Evolutionary conservation across 2,113 vertebrate species (phyloP).

Genomic region (Lamprologus lemairii): DNA sequence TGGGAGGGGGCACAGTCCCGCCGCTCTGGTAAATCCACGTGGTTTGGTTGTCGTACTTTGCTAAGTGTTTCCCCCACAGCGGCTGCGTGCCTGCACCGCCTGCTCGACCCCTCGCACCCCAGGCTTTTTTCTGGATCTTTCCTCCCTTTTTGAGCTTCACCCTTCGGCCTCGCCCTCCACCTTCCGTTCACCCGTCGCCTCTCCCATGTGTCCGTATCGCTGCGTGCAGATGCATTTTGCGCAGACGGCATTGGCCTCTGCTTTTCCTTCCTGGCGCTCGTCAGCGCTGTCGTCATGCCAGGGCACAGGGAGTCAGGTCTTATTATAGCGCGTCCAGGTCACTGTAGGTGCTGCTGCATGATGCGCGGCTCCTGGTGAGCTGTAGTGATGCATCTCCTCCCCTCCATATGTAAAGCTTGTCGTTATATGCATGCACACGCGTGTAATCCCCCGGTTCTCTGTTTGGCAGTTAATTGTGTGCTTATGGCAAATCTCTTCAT

Average conservation of each 20-base stretch:
- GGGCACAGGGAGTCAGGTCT: not conserved
- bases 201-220: not conserved
- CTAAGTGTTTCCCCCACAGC: not conserved
- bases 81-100: not conserved
- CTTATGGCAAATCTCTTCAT: slow-evolving; percentile 37
- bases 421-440: not conserved
- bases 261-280: not conserved
- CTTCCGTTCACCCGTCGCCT: not conserved
- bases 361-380: not conserved
- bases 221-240: not conserved
- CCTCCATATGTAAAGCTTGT: not conserved
- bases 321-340: not conserved
- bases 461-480: slow-evolving; percentile 23
- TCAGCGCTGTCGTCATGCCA: not conserved
- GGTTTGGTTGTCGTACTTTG: not conserved
- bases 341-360: not conserved
- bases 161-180: not conserved
- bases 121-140: not conserved
- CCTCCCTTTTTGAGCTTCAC: not conserved
- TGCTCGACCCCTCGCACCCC: not conserved
- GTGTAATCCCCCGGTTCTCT: not conserved
- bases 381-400: not conserved
- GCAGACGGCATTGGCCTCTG: not conserved
- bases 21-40: not conserved
- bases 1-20: not conserved